A percentile compares a stretch with the other conserved stretches of the same genome.
Evolutionary conservation across 1,140 invertebrate genomes (phyloP).

Genomic region (Drosophila tropicalis): DNA sequence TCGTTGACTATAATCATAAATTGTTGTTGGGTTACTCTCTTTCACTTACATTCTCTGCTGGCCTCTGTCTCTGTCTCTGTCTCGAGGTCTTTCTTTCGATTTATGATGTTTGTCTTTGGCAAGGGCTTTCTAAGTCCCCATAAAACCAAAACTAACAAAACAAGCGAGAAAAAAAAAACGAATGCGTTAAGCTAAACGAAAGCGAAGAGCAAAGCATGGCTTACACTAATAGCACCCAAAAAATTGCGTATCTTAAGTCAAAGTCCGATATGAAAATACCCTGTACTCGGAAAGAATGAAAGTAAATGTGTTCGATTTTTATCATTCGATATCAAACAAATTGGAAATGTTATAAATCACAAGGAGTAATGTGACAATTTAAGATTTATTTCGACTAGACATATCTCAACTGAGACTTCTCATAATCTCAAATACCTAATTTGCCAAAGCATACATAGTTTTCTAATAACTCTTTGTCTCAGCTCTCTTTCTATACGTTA

Average conservation of each 20-base stretch:
- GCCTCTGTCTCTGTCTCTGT: neutral
- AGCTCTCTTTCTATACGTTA: too few relatives aligned
- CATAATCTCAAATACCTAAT: too few relatives aligned
- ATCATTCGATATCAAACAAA: too few relatives aligned
- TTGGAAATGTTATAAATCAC: too few relatives aligned
- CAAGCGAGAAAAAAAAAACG: slow-evolving; percentile 24
- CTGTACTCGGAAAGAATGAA: neutral
- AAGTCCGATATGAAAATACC: neutral
- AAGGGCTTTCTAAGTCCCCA: slow-evolving; percentile 48
- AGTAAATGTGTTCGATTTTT: too few relatives aligned
- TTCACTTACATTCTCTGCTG: neutral
- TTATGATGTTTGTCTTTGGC: neutral
- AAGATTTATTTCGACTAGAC: too few relatives aligned
- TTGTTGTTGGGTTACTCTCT: slow-evolving; percentile 5
- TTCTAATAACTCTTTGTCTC: too few relatives aligned
- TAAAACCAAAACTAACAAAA: slow-evolving; percentile 15
- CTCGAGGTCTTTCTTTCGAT: neutral
- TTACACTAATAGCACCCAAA: slow-evolving; percentile 51
- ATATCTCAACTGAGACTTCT: too few relatives aligned
- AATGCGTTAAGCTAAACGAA: slow-evolving; percentile 23
- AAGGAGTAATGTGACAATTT: too few relatives aligned
- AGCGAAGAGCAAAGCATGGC: slow-evolving; percentile 18
- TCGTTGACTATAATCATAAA: slow-evolving; percentile 31
- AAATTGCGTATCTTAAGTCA: neutral
- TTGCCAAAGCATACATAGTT: too few relatives aligned